Percentiles rank a stretch among this genome's conserved stretches.
phyloP scores from a whole-genome alignment of 1,140 invertebrate species.

The Magallana ariakensis region DNA sequence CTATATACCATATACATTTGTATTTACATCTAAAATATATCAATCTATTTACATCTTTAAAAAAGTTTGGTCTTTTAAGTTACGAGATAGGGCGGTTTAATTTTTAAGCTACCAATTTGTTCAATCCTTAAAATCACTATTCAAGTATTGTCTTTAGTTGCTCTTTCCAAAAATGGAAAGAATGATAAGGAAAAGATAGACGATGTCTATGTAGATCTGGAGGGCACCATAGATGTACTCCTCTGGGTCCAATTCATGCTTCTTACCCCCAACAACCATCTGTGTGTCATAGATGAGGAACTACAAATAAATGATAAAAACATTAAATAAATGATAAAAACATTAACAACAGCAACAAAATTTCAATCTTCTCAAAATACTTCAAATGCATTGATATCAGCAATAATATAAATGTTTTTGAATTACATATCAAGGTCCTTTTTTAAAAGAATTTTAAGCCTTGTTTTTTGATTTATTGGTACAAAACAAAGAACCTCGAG shows the following conservation, averaged over 20 bases:
- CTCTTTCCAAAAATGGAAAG: constrained; percentile 81
- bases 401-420: too few species aligned
- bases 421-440: too few species aligned
- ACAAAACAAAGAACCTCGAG: too few species aligned
- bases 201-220: constrained; percentile 84
- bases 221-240: constrained; percentile 85
- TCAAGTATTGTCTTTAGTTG: constrained; percentile 46
- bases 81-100: too few species aligned
- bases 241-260: constrained; percentile 84
- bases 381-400: too few species aligned
- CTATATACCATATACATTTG: too few species aligned
- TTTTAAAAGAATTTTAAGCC: too few species aligned
- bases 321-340: constrained; percentile 8
- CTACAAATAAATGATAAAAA: constrained; percentile 74
- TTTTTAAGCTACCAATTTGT: background rate
- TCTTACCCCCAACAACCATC: constrained; percentile 85
- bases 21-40: too few species aligned
- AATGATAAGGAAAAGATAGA: constrained; percentile 85
- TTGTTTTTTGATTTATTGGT: too few species aligned
- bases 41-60: too few species aligned
- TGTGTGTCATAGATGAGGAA: constrained; percentile 86
- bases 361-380: background rate
- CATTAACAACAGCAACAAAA: background rate
- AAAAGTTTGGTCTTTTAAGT: too few species aligned
- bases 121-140: background rate